These are phyloP conservation scores for Martes martes DNA, from an alignment of 2,113 vertebrate genomes.

Conservation along the genomic window DNA sequence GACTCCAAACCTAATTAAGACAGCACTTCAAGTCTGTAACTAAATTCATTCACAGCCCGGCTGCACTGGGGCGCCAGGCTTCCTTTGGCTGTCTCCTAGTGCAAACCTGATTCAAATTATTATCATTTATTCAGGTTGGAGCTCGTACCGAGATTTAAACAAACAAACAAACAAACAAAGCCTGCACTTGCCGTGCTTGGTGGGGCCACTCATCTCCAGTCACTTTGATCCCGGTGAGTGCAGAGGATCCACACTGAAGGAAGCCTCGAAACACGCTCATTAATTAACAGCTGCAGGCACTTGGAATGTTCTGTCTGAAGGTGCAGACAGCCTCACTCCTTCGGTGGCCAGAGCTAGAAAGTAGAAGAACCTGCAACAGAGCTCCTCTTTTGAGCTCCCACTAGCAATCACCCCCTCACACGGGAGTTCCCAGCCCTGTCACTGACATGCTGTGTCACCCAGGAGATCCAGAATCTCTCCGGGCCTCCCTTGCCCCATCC, in stretches of 20 bases:
- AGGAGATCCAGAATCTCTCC: fast-evolving
- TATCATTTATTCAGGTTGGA: background rate
- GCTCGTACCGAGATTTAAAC: background rate
- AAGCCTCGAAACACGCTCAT: constrained; percentile 78
- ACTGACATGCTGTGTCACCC: background rate
- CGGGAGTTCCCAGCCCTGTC: background rate
- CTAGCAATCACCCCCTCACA: fast-evolving
- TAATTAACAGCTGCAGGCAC: constrained; percentile 81
- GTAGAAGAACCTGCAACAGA: constrained; percentile 31
- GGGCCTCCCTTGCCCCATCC: background rate
- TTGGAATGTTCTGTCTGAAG: constrained; percentile 73
- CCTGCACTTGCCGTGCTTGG: background rate
- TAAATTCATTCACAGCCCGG: background rate
- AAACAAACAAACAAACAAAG: background rate
- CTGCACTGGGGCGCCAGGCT: background rate
- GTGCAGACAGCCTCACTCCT: constrained; percentile 49
- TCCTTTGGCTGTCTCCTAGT: background rate
- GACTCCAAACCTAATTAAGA: constrained; percentile 51
- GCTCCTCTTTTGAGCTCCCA: background rate
- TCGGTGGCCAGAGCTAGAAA: constrained; percentile 4
- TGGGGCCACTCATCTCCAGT: background rate
- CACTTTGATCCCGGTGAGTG: constrained; percentile 56
- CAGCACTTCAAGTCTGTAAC: background rate
- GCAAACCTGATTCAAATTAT: background rate
- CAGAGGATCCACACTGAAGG: constrained; percentile 65